Evolutionary conservation across 2,888 invertebrate species (phyloP), one percentile per base, ranked within the genome.

Genomic region (Apeira syringaria): DNA sequence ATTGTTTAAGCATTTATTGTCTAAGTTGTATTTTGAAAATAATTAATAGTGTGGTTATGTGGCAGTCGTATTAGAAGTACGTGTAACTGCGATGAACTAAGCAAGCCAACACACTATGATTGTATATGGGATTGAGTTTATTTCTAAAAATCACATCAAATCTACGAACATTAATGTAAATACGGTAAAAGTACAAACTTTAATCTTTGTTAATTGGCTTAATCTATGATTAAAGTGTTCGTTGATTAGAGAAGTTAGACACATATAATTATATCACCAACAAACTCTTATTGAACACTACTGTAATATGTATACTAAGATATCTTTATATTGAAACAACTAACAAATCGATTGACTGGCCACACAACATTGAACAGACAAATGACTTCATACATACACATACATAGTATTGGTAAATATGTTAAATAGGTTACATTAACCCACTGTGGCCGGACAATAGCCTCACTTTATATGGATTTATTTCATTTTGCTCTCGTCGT

Each of bases 1-100:
- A 59, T 32, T 50, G 53, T 56, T 54, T 53, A 64, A 70, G 61
- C 57, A 57, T 64, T 75, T 76, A 77, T 68, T 73, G 69, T 78
- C 67, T 64, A 61, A 59, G 40, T 31, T 34, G 35, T 46, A 22
- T 10, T 6, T 17, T 20, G 27, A 40, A 11, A 26, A 30, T 9
- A 40, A 9, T 1, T 13, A 13, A n/a, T n/a, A n/a, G n/a, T n/a
- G n/a, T n/a, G n/a, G n/a, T 28, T 28, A 13, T 13, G 28, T 28
- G 13, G 28, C 28, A 28, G 28, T 28, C 7, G 10, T 30, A 8
- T 10, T 30, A 18, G 3, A 13, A 2, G 7, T n/a, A 17, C 2
- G 15, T 7, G 12, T 12, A 7, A 2, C 12, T 7, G 13, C 2
- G n/a, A 4, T 11, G 18, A 5, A 20, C 11, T 7, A 3, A 18